Percentiles rank a stretch among this genome's conserved stretches.
These are phyloP conservation scores for Myathropa florea DNA, from an alignment of 2,888 invertebrate genomes.

Conservation along the genomic window DNA sequence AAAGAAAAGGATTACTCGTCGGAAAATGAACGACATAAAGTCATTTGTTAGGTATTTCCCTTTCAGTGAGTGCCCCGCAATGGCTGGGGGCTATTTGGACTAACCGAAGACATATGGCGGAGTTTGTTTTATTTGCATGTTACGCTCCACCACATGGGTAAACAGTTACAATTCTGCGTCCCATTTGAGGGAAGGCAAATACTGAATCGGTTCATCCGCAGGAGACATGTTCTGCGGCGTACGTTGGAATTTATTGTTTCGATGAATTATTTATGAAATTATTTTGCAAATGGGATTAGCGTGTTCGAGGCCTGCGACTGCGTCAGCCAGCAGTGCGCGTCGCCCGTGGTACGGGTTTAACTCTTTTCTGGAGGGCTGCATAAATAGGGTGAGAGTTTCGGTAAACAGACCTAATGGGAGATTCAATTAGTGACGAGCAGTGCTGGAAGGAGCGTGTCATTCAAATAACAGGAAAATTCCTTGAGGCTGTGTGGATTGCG, in stretches of 20 bases:
- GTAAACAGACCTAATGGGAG: slow-evolving; percentile 43
- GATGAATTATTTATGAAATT: slow-evolving; percentile 61
- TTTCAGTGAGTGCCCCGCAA: slow-evolving; percentile 20
- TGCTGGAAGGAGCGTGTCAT: background rate
- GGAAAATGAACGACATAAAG: slow-evolving; percentile 50
- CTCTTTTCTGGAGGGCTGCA: slow-evolving; percentile 13
- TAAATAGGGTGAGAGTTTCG: slow-evolving; percentile 30
- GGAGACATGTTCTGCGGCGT: slow-evolving; percentile 11
- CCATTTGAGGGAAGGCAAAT: slow-evolving; percentile 13
- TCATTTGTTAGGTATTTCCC: slow-evolving; percentile 55
- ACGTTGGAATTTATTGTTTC: slow-evolving; percentile 43
- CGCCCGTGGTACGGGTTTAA: background rate
- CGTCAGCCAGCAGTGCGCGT: background rate
- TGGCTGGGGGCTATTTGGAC: slow-evolving; percentile 48
- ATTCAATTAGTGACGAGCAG: slow-evolving; percentile 28
- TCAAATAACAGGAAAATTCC: background rate
- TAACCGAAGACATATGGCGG: slow-evolving; percentile 35
- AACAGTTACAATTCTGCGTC: slow-evolving; percentile 3
- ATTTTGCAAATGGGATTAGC: slow-evolving; percentile 48
- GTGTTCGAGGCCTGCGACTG: background rate
- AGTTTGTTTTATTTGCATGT: slow-evolving; percentile 38
- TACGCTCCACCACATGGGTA: slow-evolving; percentile 7
- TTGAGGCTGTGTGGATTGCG: background rate
- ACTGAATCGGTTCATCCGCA: slow-evolving; percentile 18
- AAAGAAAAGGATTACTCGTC: slow-evolving; percentile 50